These are phyloP conservation scores for Holotrichia oblita DNA, from an alignment of 1,140 invertebrate genomes.

Conservation along the genomic window DNA sequence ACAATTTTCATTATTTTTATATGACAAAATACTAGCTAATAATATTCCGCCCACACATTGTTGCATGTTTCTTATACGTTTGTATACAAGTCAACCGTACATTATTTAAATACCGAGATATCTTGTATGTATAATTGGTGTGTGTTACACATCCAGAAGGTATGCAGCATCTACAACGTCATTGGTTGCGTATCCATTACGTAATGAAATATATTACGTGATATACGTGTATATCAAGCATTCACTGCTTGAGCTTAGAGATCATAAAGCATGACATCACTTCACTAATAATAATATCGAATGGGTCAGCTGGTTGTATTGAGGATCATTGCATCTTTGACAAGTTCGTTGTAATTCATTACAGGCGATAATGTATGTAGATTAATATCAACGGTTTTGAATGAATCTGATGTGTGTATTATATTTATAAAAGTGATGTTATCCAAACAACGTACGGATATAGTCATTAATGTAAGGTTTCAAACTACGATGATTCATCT, in stretches of 20 bases:
- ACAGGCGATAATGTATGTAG: neutral
- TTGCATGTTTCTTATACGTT: neutral
- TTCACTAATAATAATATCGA: constrained; percentile 17
- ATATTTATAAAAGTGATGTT: constrained; percentile 18
- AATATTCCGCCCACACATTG: neutral
- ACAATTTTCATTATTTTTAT: neutral
- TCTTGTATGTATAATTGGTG: too few relatives aligned
- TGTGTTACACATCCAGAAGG: neutral
- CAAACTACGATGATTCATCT: neutral
- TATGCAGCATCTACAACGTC: neutral
- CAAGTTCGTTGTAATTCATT: constrained; percentile 9
- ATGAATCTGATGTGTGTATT: neutral
- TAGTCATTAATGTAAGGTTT: neutral
- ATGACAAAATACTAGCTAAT: neutral
- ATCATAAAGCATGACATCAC: neutral
- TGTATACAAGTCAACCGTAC: too few relatives aligned
- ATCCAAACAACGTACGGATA: neutral
- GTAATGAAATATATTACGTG: constrained; percentile 7
- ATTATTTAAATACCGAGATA: too few relatives aligned
- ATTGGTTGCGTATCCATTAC: neutral
- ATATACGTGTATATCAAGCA: neutral
- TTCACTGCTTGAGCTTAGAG: neutral
- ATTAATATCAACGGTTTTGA: neutral
- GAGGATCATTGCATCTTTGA: constrained; percentile 16
- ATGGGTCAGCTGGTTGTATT: constrained; percentile 12